These are phyloP conservation scores for Lepisosteus oculatus DNA, from an alignment of 2,113 vertebrate species.

Conservation along the genomic window DNA sequence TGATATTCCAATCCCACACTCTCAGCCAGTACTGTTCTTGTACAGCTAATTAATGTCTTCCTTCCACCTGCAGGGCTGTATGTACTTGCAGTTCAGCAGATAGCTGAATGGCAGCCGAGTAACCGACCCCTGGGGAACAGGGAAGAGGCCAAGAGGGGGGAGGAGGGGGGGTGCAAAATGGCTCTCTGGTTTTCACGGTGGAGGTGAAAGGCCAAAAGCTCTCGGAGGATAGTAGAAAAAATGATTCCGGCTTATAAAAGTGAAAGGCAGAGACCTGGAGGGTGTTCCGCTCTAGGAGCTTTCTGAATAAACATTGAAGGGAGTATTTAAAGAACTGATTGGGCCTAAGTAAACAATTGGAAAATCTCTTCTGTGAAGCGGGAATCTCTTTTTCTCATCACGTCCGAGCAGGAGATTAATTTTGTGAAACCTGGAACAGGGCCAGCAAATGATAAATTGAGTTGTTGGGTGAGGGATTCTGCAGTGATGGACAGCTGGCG, in stretches of 20 bases:
- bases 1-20: slow-evolving; percentile 15
- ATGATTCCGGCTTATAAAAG: slow-evolving; percentile 12
- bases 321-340: slow-evolving; percentile 56
- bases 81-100: slow-evolving; percentile 23
- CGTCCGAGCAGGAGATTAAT: slow-evolving; percentile 40
- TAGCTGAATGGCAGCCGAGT: neutral
- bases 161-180: neutral
- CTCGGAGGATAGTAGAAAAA: slow-evolving; percentile 13
- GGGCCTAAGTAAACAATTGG: slow-evolving; percentile 51
- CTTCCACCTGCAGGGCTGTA: slow-evolving; percentile 46
- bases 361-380: slow-evolving; percentile 17
- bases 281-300: slow-evolving; percentile 40
- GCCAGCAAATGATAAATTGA: slow-evolving; percentile 37
- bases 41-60: slow-evolving; percentile 50
- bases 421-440: slow-evolving; percentile 46
- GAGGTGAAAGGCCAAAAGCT: slow-evolving; percentile 5
- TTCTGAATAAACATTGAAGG: slow-evolving; percentile 51
- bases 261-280: neutral
- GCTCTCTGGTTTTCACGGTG: neutral
- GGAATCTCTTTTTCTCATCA: slow-evolving; percentile 33
- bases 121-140: neutral
- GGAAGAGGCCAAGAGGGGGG: neutral
- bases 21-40: slow-evolving; percentile 15
- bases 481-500: neutral
- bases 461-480: neutral